Percentiles rank a stretch among this genome's conserved stretches.
phyloP scores from a whole-genome alignment of 2,888 invertebrate species.

The Cerastis rubricosa region DNA sequence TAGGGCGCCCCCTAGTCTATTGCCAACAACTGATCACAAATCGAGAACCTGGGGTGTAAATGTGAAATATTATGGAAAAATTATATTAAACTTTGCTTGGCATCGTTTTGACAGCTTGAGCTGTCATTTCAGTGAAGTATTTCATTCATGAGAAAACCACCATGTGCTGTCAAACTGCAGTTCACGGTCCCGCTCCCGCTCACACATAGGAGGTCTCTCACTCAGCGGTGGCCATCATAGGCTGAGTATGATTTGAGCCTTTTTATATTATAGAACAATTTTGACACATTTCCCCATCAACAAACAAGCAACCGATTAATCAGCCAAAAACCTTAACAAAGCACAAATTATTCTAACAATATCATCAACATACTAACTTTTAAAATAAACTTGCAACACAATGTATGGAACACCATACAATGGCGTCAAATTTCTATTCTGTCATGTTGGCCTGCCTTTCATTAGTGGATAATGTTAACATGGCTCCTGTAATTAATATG shows the following conservation, averaged over 20 bases:
- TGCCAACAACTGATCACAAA: background rate
- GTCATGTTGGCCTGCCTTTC: conserved; percentile 43
- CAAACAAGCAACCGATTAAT: conserved; percentile 18
- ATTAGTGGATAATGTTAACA: conserved; percentile 37
- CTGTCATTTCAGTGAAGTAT: too few relatives aligned
- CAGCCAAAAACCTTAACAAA: conserved; percentile 16
- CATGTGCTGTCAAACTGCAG: background rate
- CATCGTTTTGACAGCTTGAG: too few relatives aligned
- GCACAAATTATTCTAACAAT: conserved; percentile 44
- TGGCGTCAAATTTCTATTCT: conserved; percentile 53
- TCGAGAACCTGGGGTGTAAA: too few relatives aligned
- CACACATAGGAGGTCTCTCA: background rate
- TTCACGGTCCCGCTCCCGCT: background rate
- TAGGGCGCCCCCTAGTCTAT: background rate
- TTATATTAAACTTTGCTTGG: too few relatives aligned
- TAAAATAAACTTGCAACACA: conserved; percentile 38
- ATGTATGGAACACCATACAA: conserved; percentile 39
- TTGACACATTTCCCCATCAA: background rate
- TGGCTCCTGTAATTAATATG: conserved; percentile 47
- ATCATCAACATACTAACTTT: conserved; percentile 51
- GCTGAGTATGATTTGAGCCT: background rate
- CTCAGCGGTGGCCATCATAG: background rate
- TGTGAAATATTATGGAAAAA: too few relatives aligned
- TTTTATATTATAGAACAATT: too few relatives aligned
- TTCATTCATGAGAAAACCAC: background rate